Base-by-base conservation (phyloP, 2,888 invertebrate genomes). In the Chirona hameri region DNA sequence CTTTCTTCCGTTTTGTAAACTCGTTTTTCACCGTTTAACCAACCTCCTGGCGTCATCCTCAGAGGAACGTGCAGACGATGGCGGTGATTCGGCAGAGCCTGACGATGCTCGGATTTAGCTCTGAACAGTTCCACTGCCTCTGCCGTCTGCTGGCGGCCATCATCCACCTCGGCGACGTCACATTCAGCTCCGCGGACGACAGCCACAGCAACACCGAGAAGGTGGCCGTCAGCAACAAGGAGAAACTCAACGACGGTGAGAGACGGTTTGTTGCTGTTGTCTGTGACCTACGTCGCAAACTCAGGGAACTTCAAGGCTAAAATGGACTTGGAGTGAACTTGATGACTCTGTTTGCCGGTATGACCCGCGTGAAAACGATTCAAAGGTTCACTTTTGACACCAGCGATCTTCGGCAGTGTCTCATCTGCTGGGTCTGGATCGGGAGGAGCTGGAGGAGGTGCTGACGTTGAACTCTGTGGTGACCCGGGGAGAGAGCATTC, bases 401-500 rank as follows among this genome's bases (percentile, higher is more conserved):
- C 12, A 12, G 12, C 9, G 7, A 31, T 18, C n/a, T 80, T 12
- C 4, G 9, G 48, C 88, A 93, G 94, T 93, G 14, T 92, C 93
- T 0, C 90, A 91, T 84, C 89, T 94, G 60, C 88, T 94, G 81
- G 94, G 94, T 0, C 91, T 94, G 31, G 93, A 93, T 86, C 90
- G 92, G 21, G 88, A 89, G 81, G 94, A 94, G 86, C 90, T 94
- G 4, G 89, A 92, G n/a, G 93, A 94, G 85, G 93, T 93, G 79
- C 88, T 94, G 82, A 94, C 93, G 0, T 92, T 93, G 81, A 93
- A 93, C 86, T 93, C 92, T 81, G 94, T 94, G 83, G 94, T 94
- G 0, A 93, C 94, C 0, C 90, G 93, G 82, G 94, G 94, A 0
- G 94, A 95, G 87, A 93, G 93, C 4, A 94, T 95, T 83, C 92